A percentile compares a stretch with the other conserved stretches of the same genome.
Evolutionary conservation across 1,140 invertebrate genomes (phyloP).

Genomic region (Nixonia krombeini): DNA sequence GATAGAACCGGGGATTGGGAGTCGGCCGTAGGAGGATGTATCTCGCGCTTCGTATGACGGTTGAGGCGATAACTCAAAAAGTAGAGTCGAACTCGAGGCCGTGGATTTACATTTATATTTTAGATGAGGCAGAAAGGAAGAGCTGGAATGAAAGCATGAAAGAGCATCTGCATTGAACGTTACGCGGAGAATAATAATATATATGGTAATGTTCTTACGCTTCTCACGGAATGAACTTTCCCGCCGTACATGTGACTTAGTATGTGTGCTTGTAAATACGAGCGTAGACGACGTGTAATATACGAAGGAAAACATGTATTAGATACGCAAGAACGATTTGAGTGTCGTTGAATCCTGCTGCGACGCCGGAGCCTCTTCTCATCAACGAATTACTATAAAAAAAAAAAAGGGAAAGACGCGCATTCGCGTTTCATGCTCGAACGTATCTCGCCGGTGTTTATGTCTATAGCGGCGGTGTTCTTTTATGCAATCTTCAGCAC

Average conservation of each 20-base stretch:
- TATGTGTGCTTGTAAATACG: slow-evolving; percentile 7
- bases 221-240: slow-evolving; percentile 25
- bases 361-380: too few species aligned
- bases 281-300: slow-evolving; percentile 18
- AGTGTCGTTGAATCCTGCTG: too few species aligned
- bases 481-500: not conserved
- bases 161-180: slow-evolving; percentile 14
- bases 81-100: slow-evolving; percentile 34
- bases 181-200: slow-evolving; percentile 52
- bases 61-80: slow-evolving; percentile 43
- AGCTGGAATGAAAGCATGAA: slow-evolving; percentile 17
- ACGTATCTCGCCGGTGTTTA: not conserved
- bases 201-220: slow-evolving; percentile 54
- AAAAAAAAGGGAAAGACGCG: too few species aligned
- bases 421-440: too few species aligned
- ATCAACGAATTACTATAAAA: too few species aligned
- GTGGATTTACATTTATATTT: slow-evolving; percentile 52
- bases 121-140: slow-evolving; percentile 18
- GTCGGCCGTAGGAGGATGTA: slow-evolving; percentile 3
- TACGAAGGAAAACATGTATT: slow-evolving; percentile 25
- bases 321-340: slow-evolving; percentile 11
- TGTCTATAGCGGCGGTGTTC: not conserved
- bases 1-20: slow-evolving; percentile 5
- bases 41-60: slow-evolving; percentile 14
- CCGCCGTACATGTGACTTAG: too few species aligned